Base-by-base conservation (phyloP, 2,888 invertebrate species). In the Entomobrya proxima region DNA sequence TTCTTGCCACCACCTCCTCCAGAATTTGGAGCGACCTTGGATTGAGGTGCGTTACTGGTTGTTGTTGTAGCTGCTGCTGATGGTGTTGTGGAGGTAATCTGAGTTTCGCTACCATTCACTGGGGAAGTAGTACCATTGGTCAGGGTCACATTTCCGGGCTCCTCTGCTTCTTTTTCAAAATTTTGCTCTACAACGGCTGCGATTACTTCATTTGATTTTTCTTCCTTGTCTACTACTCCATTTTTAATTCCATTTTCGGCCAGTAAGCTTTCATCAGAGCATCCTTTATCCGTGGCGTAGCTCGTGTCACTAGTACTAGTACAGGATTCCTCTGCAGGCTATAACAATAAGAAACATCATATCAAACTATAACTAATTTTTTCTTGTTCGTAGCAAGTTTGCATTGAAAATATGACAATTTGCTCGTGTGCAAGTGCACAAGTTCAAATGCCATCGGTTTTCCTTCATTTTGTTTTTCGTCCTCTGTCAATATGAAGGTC, bases 251-350 rank as follows among this genome's bases (percentile, higher is more conserved):
- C 69, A 21, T 24, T 44, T 47, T 44, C 69, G 27, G 30, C 24
- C 37, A 55, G 21, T 2, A 58, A 61, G 18, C 77, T 77, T 9
- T 61, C 61, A 9, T 32, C 74, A 4, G 74, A 52, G n/a, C 18
- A n/a, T 3, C 58, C 40, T 7, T 58, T 61, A 21, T 76, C 58
- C 0, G 76, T 76, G 5, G 37, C 32, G 27, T 58, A 76, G 24
- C 79, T 79, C 27, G 18, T 76, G 40, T 40, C 24, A 13, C 61
- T 61, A 15, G 15, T 32, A 7, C 15, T 5, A 27, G 27, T 55
- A n/a, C 18, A 7, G 52, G 11, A 4, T 18, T 1, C 9, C 7
- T 83, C 77, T 30, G 55, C 24, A 3, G 83, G 83, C 83, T 83
- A 50, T 5, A 82, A 78, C 21, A 52, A 52, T 21, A 27, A 58